Base-by-base conservation (phyloP, 2,888 invertebrate genomes). In the Pediacus dermestoides region DNA sequence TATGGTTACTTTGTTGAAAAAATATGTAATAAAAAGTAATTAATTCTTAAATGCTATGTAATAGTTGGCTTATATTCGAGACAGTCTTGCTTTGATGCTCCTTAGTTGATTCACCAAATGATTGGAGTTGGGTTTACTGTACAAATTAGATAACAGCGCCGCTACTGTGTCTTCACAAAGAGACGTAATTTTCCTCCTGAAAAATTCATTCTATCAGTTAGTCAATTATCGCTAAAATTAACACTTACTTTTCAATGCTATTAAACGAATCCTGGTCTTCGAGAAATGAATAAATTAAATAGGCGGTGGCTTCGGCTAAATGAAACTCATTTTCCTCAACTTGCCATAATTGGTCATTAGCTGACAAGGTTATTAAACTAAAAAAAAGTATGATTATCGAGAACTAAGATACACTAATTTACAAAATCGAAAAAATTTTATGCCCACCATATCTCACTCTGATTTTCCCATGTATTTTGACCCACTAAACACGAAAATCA, bases 241-340 rank as follows among this genome's bases (percentile, higher is more conserved):
- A 3, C 4, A 59, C 62, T 63, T 59, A 73, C 74, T 71, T 72
- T 46, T 69, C 66, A 11, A 71, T 68, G 46, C 64, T 73, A 37
- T 66, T 72, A 10, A 84, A 78, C 13, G 73, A 68, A 48, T 76
- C 72, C 16, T 82, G 76, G 56, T 76, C 77, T 37, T 78, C 76
- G 31, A 83, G 77, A 54, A 89, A 81, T 30, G 77, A 73, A 46
- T 78, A 78, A 44, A 91, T 78, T 54, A 93, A 72, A 50, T 79
- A 75, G 39, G 82, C 81, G 13, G 88, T 80, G 2, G 83, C 86
- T 64, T 81, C 79, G 48, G 90, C 81, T 48, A 91, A 75, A 73
- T 93, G 91, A 63, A 85, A 82, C 67, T 92, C 90, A 63, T 88
- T 83, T 36, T 88, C 86, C 67, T 85, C 81, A 11, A 82, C 81